phyloP scores from a whole-genome alignment of 2,888 invertebrate species.

The Arge pagana region DNA sequence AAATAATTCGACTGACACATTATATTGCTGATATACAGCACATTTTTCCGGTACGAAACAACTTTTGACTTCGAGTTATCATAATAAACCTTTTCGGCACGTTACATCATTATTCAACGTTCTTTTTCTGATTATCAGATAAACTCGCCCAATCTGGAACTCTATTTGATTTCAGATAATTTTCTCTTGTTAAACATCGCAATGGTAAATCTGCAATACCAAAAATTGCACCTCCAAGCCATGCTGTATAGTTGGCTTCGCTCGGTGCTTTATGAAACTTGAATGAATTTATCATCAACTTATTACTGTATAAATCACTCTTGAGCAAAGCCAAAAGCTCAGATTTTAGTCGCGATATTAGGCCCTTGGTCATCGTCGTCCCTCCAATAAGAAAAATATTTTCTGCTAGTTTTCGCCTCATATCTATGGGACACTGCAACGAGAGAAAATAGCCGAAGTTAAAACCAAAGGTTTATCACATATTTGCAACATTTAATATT shows the following conservation, averaged over 20 bases:
- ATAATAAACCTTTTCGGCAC: no score
- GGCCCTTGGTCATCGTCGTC: slow-evolving; percentile 80
- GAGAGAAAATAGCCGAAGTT: slow-evolving; percentile 25
- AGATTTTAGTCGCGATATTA: slow-evolving; percentile 76
- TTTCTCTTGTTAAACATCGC: slow-evolving; percentile 75
- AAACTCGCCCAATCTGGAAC: slow-evolving; percentile 84
- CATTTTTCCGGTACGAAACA: no score
- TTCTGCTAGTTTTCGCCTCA: slow-evolving; percentile 75
- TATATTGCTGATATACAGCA: no score
- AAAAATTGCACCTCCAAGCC: slow-evolving; percentile 85
- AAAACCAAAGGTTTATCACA: no score
- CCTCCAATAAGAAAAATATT: slow-evolving; percentile 90
- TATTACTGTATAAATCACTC: slow-evolving; percentile 66
- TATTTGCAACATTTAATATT: no score
- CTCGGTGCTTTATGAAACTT: slow-evolving; percentile 83
- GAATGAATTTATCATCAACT: slow-evolving; percentile 68
- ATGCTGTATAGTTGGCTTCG: slow-evolving; percentile 81
- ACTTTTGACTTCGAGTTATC: no score
- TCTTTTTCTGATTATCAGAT: slow-evolving; percentile 62
- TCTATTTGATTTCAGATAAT: slow-evolving; percentile 69
- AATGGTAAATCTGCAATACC: slow-evolving; percentile 74
- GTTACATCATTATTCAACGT: no score
- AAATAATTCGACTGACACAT: no score
- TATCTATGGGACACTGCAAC: slow-evolving; percentile 79
- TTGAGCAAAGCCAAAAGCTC: slow-evolving; percentile 75